Evolutionary conservation across 2,888 invertebrate species (phyloP).

Genomic region (Agonopterix alstromeriana): DNA sequence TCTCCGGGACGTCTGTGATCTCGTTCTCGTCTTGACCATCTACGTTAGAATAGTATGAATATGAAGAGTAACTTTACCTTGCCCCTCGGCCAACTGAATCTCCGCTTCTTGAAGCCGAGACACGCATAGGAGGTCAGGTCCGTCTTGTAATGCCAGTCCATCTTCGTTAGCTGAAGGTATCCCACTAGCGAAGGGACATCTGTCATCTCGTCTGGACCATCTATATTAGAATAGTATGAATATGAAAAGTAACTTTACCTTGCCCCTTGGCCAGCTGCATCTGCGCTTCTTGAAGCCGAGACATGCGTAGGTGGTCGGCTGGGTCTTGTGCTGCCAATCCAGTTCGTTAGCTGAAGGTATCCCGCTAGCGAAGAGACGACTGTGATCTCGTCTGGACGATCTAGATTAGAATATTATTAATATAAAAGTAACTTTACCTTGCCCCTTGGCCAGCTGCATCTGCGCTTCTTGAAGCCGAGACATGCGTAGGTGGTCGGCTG

Average conservation of each 20-base stretch:
- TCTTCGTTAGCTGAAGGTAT: constrained; percentile 88
- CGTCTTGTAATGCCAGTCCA: constrained; percentile 86
- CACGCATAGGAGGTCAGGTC: too few species aligned
- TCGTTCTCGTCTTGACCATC: constrained; percentile 72
- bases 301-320: too few species aligned
- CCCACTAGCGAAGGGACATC: constrained; percentile 75
- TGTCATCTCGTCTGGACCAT: too few species aligned
- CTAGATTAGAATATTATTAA: too few species aligned
- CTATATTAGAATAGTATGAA: too few species aligned
- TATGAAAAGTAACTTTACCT: constrained; percentile 42
- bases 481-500: constrained; percentile 89
- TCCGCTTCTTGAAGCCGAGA: constrained; percentile 76
- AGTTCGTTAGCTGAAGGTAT: constrained; percentile 90
- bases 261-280: constrained; percentile 93
- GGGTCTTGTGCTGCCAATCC: constrained; percentile 83
- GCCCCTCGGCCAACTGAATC: constrained; percentile 93
- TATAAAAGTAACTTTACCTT: constrained; percentile 58
- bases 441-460: constrained; percentile 93
- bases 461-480: constrained; percentile 86
- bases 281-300: constrained; percentile 78
- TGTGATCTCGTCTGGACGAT: constrained; percentile 80
- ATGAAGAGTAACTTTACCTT: constrained; percentile 60
- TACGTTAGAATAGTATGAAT: too few species aligned
- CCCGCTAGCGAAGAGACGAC: constrained; percentile 92
- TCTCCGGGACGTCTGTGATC: too few species aligned